Percentiles rank a stretch among this genome's conserved stretches.
Conservation (phyloP, 2,113 vertebrate genomes). For the Amia ocellicauda region DNA sequence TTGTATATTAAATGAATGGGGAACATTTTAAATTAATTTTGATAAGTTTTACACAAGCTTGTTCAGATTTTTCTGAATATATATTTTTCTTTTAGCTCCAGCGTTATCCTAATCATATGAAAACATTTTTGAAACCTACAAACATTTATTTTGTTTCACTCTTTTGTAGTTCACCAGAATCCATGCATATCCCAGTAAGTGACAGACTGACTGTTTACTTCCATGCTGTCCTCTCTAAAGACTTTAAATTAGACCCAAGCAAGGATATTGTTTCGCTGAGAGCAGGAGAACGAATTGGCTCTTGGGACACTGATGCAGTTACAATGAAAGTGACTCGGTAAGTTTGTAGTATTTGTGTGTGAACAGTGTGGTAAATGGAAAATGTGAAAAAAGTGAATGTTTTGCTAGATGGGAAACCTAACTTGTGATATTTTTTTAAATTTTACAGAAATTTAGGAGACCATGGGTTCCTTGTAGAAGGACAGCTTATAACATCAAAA, state of each 20-base stretch:
- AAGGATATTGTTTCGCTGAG: conserved; percentile 60
- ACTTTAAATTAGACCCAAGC: conserved; percentile 60
- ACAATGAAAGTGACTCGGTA: conserved; percentile 50
- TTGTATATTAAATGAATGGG: no score
- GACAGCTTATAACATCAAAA: conserved; percentile 48
- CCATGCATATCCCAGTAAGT: conserved; percentile 21
- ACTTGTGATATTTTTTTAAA: background rate
- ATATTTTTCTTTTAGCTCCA: no score
- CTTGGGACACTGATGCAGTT: conserved; percentile 29
- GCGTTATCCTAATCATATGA: no score
- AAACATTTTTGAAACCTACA: no score
- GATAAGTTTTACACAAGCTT: no score
- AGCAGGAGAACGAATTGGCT: conserved; percentile 33
- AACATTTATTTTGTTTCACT: conserved; percentile 7
- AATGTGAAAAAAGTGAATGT: no score
- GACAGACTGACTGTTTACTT: conserved; percentile 74
- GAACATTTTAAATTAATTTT: no score
- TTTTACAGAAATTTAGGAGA: conserved; percentile 56
- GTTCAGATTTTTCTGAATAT: no score
- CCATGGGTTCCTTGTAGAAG: conserved; percentile 72
- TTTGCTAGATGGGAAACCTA: background rate
- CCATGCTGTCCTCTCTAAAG: conserved; percentile 79
- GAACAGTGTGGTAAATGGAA: no score
- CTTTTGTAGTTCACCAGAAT: conserved; percentile 28
- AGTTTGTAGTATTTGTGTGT: background rate